phyloP scores from a whole-genome alignment of 2,113 vertebrate species.

The Pelodiscus sinensis region DNA sequence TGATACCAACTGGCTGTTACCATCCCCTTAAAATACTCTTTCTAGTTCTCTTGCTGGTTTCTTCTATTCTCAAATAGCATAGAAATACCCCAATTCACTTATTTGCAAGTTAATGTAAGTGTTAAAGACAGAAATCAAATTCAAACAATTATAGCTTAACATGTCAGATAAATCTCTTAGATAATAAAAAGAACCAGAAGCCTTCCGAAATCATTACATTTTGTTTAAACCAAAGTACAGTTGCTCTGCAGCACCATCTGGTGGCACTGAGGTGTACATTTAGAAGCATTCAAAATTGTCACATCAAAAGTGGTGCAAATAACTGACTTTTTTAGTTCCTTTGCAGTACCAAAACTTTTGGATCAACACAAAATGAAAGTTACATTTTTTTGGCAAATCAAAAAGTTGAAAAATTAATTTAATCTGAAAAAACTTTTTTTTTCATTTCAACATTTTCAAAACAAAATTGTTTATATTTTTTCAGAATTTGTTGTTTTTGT shows the following conservation, averaged over 20 bases:
- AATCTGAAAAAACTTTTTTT: background rate
- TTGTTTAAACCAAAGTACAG: background rate
- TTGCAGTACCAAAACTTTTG: background rate
- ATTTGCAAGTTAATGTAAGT: background rate
- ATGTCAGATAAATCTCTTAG: background rate
- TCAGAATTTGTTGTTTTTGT: background rate
- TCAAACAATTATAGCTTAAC: background rate
- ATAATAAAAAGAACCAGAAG: background rate
- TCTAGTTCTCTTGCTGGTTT: background rate
- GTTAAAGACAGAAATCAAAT: background rate
- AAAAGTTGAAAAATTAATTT: background rate
- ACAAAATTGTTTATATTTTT: background rate
- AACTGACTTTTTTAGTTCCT: background rate
- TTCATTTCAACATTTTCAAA: background rate
- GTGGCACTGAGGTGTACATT: background rate
- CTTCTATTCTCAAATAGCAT: background rate
- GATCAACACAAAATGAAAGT: too few relatives aligned
- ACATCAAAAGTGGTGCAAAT: background rate
- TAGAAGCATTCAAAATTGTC: background rate
- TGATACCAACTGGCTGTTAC: background rate
- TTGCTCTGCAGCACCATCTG: constrained; percentile 30
- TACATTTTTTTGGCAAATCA: background rate
- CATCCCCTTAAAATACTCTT: background rate
- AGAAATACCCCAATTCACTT: background rate
- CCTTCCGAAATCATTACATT: background rate